These are phyloP conservation scores for Cerceris ruficornis DNA, from an alignment of 2,888 invertebrate genomes.

Conservation along the genomic window DNA sequence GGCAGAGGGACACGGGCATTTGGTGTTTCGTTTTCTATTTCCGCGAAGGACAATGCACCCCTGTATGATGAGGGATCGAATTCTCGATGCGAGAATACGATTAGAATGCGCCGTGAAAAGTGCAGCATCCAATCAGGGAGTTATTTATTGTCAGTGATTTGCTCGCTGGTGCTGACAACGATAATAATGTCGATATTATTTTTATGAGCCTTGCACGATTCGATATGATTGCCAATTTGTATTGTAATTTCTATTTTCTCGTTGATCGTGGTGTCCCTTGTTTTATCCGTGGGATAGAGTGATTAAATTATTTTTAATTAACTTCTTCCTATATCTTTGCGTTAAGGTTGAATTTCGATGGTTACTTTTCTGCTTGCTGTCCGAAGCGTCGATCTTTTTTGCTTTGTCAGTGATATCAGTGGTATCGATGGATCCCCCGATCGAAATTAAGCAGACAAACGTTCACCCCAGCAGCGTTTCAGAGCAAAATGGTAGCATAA, in stretches of 20 bases:
- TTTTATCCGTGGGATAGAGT: no score
- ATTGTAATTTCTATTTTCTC: background rate
- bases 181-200: conserved; percentile 31
- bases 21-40: conserved; percentile 64
- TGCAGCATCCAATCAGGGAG: conserved; percentile 26
- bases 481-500: background rate
- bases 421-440: no score
- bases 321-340: no score
- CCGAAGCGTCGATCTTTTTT: no score
- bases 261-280: background rate
- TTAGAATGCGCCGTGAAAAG: conserved; percentile 44
- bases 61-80: conserved; percentile 50
- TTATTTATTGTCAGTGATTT: conserved; percentile 49
- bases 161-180: conserved; percentile 26
- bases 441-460: no score
- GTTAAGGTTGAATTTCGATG: no score
- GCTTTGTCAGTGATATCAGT: no score
- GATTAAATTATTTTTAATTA: no score
- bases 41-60: conserved; percentile 62
- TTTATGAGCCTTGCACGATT: conserved; percentile 16
- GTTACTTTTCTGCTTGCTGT: no score
- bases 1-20: conserved; percentile 38
- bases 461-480: no score
- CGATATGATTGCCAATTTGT: conserved; percentile 13
- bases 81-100: conserved; percentile 47